Percentiles rank a stretch among this genome's conserved stretches.
phyloP scores from a whole-genome alignment of 2,113 vertebrate genomes.

The Neodon shergylaensis region DNA sequence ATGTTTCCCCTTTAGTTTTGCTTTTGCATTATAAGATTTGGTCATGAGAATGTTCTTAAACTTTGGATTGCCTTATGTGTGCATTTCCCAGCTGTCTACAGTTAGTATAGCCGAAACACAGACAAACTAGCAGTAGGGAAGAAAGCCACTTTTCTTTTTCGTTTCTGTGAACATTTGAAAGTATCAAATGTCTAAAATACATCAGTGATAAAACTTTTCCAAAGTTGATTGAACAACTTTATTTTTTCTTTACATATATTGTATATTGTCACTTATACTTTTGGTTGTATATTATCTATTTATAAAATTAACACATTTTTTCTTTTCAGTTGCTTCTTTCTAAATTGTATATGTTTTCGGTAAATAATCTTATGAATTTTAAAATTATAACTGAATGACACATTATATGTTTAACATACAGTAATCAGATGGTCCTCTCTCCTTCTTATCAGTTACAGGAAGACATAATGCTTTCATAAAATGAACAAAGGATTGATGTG shows the following conservation, averaged over 20 bases:
- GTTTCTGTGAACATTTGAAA: not conserved
- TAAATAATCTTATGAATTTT: not conserved
- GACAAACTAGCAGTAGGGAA: not conserved
- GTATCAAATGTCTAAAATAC: not conserved
- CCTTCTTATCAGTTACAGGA: not conserved
- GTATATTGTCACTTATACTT: not conserved
- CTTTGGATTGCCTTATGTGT: not conserved
- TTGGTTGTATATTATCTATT: not conserved
- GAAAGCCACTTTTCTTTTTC: not conserved
- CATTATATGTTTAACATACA: not conserved
- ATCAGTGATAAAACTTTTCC: not conserved
- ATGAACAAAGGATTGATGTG: not conserved
- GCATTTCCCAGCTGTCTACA: not conserved
- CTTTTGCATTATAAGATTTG: not conserved
- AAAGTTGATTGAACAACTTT: not conserved
- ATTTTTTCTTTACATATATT: not conserved
- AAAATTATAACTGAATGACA: not conserved
- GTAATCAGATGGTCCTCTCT: not conserved
- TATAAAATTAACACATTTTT: not conserved
- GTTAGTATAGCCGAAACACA: not conserved
- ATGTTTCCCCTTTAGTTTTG: not conserved
- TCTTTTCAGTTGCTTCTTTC: not conserved
- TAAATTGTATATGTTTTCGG: not conserved
- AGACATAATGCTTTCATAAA: too few species aligned
- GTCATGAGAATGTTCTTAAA: not conserved